Evolutionary conservation across 2,888 invertebrate genomes (phyloP).

Genomic region (Drosophila anomelani): DNA sequence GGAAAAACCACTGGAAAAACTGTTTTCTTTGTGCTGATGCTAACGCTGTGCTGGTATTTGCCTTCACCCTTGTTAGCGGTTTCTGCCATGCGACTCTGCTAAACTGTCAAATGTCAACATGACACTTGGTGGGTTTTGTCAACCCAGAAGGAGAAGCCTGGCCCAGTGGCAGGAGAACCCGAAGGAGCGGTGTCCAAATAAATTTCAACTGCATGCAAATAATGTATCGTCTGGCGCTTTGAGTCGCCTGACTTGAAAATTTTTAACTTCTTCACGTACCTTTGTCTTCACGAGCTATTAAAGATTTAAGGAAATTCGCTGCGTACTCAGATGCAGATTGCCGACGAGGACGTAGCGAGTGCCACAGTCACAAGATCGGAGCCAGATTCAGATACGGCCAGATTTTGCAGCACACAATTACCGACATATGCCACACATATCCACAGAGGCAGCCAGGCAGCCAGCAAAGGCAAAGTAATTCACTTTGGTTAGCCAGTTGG

Average conservation of each 20-base stretch:
- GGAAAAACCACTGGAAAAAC: constrained; percentile 75
- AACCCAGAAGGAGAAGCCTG: not conserved
- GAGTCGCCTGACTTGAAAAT: not conserved
- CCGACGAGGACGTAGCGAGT: constrained; percentile 39
- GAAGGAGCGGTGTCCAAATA: constrained; percentile 1
- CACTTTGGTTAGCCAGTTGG: constrained; percentile 21
- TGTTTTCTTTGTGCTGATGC: constrained; percentile 62
- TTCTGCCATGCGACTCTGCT: constrained; percentile 60
- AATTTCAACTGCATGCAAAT: constrained; percentile 20
- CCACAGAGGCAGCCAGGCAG: constrained; percentile 10
- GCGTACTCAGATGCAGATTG: constrained; percentile 66
- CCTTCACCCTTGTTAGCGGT: constrained; percentile 75
- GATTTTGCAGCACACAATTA: constrained; percentile 16
- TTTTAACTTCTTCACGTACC: constrained; percentile 58
- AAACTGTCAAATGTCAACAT: constrained; percentile 81
- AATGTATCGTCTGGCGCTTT: constrained; percentile 18
- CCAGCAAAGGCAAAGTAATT: constrained; percentile 18
- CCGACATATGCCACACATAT: constrained; percentile 57
- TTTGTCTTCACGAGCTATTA: constrained; percentile 70
- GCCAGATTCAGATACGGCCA: constrained; percentile 27
- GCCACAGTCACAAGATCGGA: constrained; percentile 37
- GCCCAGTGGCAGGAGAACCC: not conserved
- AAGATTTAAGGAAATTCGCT: constrained; percentile 58
- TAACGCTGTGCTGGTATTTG: constrained; percentile 44
- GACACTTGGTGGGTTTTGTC: constrained; percentile 58